Evolutionary conservation across 2,113 vertebrate genomes (phyloP).

Genomic region (Seriola aureovittata): DNA sequence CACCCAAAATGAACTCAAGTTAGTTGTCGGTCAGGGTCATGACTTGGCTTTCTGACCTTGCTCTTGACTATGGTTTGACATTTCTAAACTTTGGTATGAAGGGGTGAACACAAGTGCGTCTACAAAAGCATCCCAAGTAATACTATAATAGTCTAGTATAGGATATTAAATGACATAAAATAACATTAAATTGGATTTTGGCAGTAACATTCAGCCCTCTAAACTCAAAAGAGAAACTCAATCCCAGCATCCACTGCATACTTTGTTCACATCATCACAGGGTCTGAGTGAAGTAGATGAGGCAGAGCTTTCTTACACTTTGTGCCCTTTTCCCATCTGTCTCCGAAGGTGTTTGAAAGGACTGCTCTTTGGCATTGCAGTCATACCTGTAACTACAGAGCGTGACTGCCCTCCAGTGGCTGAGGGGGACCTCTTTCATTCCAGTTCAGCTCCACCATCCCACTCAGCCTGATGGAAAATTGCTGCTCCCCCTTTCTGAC

Average conservation of each 20-base stretch:
- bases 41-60: not conserved
- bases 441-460: constrained; percentile 7
- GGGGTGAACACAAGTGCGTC: not conserved
- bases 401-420: constrained; percentile 73
- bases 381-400: constrained; percentile 18
- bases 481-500: constrained; percentile 27
- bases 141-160: not conserved
- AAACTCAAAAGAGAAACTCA: not conserved
- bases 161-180: not conserved
- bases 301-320: not conserved
- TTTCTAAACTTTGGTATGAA: not conserved
- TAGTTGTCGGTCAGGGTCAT: not conserved
- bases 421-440: not conserved
- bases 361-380: not conserved
- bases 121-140: not conserved
- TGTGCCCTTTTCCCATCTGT: not conserved
- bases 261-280: not conserved
- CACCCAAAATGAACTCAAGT: not conserved
- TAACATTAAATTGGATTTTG: not conserved
- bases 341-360: not conserved
- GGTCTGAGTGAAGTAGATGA: not conserved
- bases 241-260: not conserved
- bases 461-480: constrained; percentile 51
- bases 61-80: not conserved
- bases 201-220: not conserved